These are phyloP conservation scores for Campodea augens DNA, from an alignment of 1,140 invertebrate genomes.

Conservation along the genomic window DNA sequence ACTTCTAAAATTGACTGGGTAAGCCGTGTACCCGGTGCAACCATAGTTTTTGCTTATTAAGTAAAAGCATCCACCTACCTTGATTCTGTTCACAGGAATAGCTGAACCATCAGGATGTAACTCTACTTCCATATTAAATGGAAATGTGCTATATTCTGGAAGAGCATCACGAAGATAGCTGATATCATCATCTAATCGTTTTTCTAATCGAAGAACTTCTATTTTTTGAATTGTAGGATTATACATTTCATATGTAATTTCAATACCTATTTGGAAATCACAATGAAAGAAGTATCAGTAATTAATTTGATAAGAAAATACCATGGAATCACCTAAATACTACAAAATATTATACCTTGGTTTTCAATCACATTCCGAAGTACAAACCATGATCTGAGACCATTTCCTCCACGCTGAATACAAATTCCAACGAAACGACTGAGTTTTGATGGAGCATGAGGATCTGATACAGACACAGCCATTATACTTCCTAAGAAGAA, in stretches of 20 bases:
- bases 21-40: background rate
- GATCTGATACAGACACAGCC: constrained; percentile 77
- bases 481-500: constrained; percentile 57
- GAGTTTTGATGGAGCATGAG: constrained; percentile 61
- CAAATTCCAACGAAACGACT: constrained; percentile 94
- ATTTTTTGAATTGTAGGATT: constrained; percentile 81
- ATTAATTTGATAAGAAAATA: constrained; percentile 8
- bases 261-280: constrained; percentile 44
- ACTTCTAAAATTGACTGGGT: too few species aligned
- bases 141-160: constrained; percentile 80
- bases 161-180: constrained; percentile 84
- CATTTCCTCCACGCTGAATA: constrained; percentile 59
- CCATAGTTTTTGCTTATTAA: background rate
- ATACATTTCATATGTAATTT: constrained; percentile 81
- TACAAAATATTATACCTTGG: constrained; percentile 38
- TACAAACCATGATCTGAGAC: constrained; percentile 62
- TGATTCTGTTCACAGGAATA: constrained; percentile 70
- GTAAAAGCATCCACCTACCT: constrained; percentile 39
- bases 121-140: constrained; percentile 78
- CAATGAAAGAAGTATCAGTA: constrained; percentile 9
- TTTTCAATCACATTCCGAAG: constrained; percentile 85
- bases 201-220: constrained; percentile 78
- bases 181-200: constrained; percentile 75
- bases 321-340: background rate
- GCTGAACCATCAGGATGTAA: constrained; percentile 47